Conservation (phyloP, 2,113 vertebrate species). For the Otolemur garnettii region DNA sequence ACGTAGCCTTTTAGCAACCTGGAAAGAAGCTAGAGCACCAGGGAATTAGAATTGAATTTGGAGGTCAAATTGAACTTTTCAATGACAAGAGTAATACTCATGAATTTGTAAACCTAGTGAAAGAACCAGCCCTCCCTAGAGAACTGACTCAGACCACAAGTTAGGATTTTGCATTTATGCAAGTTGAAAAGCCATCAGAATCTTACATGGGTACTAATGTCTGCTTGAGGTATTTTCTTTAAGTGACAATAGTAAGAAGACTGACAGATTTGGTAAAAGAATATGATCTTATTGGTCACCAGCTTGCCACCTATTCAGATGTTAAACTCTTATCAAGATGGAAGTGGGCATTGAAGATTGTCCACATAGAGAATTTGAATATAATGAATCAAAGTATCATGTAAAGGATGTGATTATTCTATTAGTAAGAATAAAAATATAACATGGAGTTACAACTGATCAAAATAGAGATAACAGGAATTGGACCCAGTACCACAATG, state of each 20-base stretch:
- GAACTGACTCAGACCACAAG: conserved; percentile 98
- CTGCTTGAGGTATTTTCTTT: conserved; percentile 98
- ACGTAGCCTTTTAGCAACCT: conserved; percentile 96
- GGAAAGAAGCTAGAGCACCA: conserved; percentile 98
- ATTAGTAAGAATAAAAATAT: conserved; percentile 99
- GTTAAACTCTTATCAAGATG: conserved; percentile 99
- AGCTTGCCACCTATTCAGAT: conserved; percentile 97
- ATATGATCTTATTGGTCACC: conserved; percentile 98
- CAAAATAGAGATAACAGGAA: conserved; percentile 99
- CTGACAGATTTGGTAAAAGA: conserved; percentile 98
- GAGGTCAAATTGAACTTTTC: conserved; percentile 99
- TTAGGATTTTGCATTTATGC: conserved; percentile 99
- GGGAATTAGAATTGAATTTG: conserved; percentile 99
- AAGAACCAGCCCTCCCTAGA: conserved; percentile 98
- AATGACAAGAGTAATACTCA: conserved; percentile 99
- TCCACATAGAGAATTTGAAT: conserved; percentile 99
- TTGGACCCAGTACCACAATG: conserved; percentile 98
- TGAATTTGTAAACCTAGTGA: conserved; percentile 99
- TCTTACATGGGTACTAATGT: conserved; percentile 98
- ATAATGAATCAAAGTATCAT: conserved; percentile 99
- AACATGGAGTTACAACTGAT: conserved; percentile 99
- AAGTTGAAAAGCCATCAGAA: conserved; percentile 99
- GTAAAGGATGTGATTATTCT: conserved; percentile 99
- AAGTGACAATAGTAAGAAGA: conserved; percentile 97
- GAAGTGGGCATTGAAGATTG: conserved; percentile 99